Conservation (phyloP, 2,113 vertebrate species). For the Gambusia affinis region DNA sequence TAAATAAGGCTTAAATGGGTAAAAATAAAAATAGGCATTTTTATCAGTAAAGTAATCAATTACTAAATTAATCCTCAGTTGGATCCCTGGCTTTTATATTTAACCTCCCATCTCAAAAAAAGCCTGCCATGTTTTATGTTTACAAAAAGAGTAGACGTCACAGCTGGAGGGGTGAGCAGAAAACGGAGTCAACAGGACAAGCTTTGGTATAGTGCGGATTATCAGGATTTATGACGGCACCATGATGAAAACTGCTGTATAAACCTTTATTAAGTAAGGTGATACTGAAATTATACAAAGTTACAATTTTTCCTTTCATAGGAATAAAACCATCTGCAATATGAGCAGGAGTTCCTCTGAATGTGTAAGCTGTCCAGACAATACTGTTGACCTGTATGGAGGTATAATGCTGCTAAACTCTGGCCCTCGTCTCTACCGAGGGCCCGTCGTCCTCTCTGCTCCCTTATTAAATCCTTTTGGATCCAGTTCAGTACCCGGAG, state of each 20-base stretch:
- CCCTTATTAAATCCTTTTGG: neutral
- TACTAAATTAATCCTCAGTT: too few relatives aligned
- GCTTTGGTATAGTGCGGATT: neutral
- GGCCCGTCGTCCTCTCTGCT: neutral
- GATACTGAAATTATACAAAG: constrained; percentile 39
- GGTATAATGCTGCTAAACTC: constrained; percentile 13
- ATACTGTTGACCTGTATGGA: constrained; percentile 3
- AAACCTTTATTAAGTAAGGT: constrained; percentile 54
- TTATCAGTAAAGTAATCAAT: too few relatives aligned
- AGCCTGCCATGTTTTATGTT: too few relatives aligned
- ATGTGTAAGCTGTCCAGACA: constrained; percentile 13
- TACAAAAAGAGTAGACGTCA: too few relatives aligned
- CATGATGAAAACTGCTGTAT: constrained; percentile 33
- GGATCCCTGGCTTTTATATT: too few relatives aligned
- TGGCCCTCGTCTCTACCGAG: constrained; percentile 7
- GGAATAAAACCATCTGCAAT: constrained; percentile 35
- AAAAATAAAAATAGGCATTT: too few relatives aligned
- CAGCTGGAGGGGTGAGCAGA: too few relatives aligned
- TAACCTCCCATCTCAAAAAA: too few relatives aligned
- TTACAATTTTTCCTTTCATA: constrained; percentile 56
- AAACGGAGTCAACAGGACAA: too few relatives aligned
- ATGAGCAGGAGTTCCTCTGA: constrained; percentile 33
- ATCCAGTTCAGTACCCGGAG: constrained; percentile 16
- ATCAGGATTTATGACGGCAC: neutral
- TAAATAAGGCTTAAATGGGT: too few relatives aligned